Evolutionary conservation across 2,113 vertebrate species (phyloP).

Genomic region (Clupea harengus): DNA sequence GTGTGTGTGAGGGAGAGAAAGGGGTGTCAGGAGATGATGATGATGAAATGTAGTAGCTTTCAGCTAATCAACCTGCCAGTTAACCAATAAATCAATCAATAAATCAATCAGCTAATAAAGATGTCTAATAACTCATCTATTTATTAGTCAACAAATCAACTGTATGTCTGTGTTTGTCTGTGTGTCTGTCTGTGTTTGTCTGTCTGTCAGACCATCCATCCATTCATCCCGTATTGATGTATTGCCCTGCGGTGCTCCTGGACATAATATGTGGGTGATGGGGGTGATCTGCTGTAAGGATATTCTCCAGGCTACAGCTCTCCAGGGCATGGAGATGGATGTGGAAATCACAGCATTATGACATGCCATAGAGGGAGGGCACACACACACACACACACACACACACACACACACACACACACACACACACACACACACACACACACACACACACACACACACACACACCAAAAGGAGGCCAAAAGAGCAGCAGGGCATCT

Average conservation of each 20-base stretch:
- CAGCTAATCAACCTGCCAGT: not conserved
- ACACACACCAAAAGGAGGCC: not conserved
- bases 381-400: slow-evolving; percentile 73
- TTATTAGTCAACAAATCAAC: too few relatives aligned
- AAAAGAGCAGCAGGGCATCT: not conserved
- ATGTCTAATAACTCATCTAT: not conserved
- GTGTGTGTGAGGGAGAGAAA: not conserved
- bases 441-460: slow-evolving; percentile 13
- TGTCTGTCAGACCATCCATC: not conserved
- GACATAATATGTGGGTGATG: not conserved
- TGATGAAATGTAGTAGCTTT: too few relatives aligned
- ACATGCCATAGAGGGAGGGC: not conserved
- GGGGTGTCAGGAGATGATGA: too few relatives aligned
- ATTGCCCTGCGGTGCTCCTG: not conserved
- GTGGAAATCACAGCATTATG: not conserved
- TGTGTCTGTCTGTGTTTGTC: not conserved
- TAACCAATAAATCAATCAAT: not conserved
- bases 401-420: not conserved
- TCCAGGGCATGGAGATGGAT: slow-evolving; percentile 5
- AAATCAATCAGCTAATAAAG: not conserved
- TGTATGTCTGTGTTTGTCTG: not conserved
- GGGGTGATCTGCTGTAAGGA: not conserved
- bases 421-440: not conserved
- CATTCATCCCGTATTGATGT: not conserved
- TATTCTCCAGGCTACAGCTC: not conserved